Conservation (phyloP, 2,797 vertebrate genomes). For the Ficedula albicollis region DNA sequence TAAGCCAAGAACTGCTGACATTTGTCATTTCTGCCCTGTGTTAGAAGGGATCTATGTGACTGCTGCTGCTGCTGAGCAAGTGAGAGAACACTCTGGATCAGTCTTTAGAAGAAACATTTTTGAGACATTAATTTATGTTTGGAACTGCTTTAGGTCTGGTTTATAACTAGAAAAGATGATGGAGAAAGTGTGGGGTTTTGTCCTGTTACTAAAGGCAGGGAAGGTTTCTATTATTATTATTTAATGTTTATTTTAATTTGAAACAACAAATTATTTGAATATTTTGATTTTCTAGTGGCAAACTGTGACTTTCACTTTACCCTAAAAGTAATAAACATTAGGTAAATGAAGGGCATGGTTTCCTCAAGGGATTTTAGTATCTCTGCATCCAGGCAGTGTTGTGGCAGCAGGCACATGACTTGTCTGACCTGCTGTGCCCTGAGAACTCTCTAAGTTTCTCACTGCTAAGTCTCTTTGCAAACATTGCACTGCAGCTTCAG, state of each 20-base stretch:
- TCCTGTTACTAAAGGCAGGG: not conserved
- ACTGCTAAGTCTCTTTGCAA: not conserved
- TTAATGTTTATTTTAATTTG: not conserved
- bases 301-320: not conserved
- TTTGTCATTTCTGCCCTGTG: not conserved
- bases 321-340: not conserved
- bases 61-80: not conserved
- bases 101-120: not conserved
- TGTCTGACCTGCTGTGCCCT: not conserved
- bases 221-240: not conserved
- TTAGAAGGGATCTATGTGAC: not conserved
- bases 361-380: not conserved
- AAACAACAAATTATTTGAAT: not conserved
- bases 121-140: not conserved
- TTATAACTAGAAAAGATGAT: not conserved
- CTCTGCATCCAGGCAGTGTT: not conserved
- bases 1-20: not conserved
- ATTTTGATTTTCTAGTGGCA: not conserved
- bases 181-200: not conserved
- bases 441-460: not conserved
- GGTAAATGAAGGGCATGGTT: not conserved
- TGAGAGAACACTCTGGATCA: not conserved
- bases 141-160: not conserved
- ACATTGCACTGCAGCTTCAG: not conserved
- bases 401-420: fast-evolving